Evolutionary conservation across 2,113 vertebrate species (phyloP).

Genomic region (Gymnarchus niloticus): DNA sequence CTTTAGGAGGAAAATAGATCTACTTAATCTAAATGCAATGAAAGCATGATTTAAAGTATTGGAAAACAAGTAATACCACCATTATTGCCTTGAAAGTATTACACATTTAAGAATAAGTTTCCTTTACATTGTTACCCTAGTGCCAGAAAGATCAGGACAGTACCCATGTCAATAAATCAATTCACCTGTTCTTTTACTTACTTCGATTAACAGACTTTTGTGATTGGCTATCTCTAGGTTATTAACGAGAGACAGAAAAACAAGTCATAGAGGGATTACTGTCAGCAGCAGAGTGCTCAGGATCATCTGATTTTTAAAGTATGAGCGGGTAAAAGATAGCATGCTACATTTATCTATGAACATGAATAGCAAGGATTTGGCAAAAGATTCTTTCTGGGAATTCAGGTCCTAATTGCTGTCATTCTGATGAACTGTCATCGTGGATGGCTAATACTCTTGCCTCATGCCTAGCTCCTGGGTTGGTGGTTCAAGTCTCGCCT

Average conservation of each 20-base stretch:
- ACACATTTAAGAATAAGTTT: background rate
- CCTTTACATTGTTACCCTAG: too few relatives aligned
- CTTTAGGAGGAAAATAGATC: background rate
- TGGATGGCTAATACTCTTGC: too few relatives aligned
- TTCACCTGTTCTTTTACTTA: background rate
- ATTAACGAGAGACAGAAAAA: background rate
- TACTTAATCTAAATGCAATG: background rate
- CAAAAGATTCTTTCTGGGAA: background rate
- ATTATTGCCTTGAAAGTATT: background rate
- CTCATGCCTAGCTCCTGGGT: too few relatives aligned
- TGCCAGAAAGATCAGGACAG: background rate
- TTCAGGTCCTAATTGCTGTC: background rate
- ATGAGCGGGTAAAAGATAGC: background rate
- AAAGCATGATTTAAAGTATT: background rate
- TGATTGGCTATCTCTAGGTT: background rate
- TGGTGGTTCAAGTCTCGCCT: too few relatives aligned
- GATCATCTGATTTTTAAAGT: background rate
- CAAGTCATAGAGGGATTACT: background rate
- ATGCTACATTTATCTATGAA: background rate
- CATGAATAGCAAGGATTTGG: background rate
- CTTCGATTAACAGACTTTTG: background rate
- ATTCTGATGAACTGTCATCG: background rate
- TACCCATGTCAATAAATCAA: constrained; percentile 11
- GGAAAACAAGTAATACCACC: background rate
- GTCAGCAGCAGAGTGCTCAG: background rate